These are phyloP conservation scores for Achlya flavicornis DNA, from an alignment of 2,888 invertebrate genomes.

Conservation along the genomic window DNA sequence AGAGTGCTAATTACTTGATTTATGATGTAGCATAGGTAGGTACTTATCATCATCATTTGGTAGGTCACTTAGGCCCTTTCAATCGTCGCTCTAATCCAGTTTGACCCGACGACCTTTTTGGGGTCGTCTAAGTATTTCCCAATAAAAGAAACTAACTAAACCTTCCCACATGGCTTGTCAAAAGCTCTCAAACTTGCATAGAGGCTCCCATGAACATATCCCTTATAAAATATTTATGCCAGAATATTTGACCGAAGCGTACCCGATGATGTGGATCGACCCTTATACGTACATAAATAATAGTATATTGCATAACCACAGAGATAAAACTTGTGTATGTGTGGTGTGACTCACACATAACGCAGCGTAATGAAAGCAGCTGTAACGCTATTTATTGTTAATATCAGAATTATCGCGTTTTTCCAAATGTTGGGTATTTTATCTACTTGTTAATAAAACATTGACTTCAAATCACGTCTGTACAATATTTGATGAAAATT, in stretches of 20 bases:
- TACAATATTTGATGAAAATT: too few species aligned
- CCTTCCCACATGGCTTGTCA: too few species aligned
- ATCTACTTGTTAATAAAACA: neutral
- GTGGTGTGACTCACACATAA: neutral
- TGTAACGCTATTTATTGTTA: neutral
- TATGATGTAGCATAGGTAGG: too few species aligned
- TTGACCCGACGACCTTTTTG: too few species aligned
- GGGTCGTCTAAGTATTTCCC: too few species aligned
- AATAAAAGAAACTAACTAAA: too few species aligned
- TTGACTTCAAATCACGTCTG: too few species aligned
- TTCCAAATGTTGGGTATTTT: neutral
- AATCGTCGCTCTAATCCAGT: too few species aligned
- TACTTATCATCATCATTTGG: too few species aligned
- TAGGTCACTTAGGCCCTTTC: too few species aligned
- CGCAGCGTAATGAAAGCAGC: neutral
- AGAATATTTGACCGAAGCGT: neutral
- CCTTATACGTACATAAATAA: neutral
- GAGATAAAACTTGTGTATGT: neutral
- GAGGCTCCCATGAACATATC: neutral
- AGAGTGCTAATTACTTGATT: too few species aligned
- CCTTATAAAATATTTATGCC: neutral
- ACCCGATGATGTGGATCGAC: neutral
- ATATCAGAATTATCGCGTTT: conserved; percentile 1
- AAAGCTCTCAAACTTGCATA: too few species aligned
- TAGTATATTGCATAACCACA: neutral